phyloP scores from a whole-genome alignment of 2,113 vertebrate species.

The Mohoua ochrocephala region DNA sequence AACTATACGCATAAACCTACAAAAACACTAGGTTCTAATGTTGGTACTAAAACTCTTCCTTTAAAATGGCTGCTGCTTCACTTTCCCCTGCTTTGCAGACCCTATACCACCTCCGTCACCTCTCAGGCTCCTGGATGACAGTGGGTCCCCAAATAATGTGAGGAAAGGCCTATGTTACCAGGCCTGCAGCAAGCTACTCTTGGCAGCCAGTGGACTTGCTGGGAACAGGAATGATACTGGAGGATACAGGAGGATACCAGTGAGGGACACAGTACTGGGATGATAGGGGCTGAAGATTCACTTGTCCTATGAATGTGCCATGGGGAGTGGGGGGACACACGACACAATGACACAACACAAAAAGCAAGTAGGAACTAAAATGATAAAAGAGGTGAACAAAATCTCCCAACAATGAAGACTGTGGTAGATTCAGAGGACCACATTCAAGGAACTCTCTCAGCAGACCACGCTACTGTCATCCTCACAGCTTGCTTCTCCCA shows the following conservation, averaged over 20 bases:
- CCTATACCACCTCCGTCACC: not conserved
- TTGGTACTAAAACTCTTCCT: not conserved
- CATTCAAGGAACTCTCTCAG: not conserved
- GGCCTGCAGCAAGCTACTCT: not conserved
- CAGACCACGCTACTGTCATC: not conserved
- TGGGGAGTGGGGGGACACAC: fast-evolving
- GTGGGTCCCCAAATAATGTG: not conserved
- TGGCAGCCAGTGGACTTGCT: not conserved
- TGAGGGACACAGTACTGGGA: not conserved
- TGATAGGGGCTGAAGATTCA: not conserved
- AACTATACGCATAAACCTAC: not conserved
- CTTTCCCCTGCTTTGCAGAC: not conserved
- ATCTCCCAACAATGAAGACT: not conserved
- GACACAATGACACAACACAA: not conserved
- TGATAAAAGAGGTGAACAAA: not conserved
- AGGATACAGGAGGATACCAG: fast-evolving
- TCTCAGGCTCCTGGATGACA: not conserved
- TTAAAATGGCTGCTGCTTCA: not conserved
- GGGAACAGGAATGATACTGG: not conserved
- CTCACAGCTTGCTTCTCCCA: not conserved
- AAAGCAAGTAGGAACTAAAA: not conserved
- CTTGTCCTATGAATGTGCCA: not conserved
- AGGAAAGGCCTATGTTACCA: not conserved
- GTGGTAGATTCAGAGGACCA: not conserved
- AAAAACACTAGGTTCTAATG: not conserved